Evolutionary conservation across 2,797 vertebrate genomes (phyloP).

Genomic region (Dallia pectoralis): DNA sequence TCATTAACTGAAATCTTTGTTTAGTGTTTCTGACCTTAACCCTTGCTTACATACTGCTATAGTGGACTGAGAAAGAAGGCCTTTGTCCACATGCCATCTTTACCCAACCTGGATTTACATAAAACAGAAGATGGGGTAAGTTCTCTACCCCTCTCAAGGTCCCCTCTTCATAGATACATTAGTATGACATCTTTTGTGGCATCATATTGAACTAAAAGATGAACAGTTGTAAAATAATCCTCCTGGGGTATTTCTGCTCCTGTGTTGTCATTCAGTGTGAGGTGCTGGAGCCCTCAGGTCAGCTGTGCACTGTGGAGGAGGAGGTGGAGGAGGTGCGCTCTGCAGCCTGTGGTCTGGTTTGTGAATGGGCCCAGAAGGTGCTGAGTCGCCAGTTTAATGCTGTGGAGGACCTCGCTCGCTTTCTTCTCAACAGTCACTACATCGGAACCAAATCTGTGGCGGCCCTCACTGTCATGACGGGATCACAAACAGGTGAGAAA

Average conservation of each 20-base stretch:
- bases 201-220: neutral
- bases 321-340: constrained; percentile 91
- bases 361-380: constrained; percentile 99
- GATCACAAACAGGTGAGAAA: constrained; percentile 84
- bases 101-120: constrained; percentile 92
- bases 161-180: neutral
- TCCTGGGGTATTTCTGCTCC: constrained; percentile 8
- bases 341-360: constrained; percentile 94
- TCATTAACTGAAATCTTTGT: neutral
- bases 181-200: neutral
- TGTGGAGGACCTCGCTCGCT: constrained; percentile 93
- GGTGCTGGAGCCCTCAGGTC: constrained; percentile 81
- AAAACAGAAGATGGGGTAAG: constrained; percentile 92
- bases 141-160: neutral
- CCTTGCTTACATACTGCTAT: constrained; percentile 89
- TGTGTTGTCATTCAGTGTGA: constrained; percentile 76
- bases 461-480: constrained; percentile 92
- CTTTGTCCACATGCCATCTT: constrained; percentile 94
- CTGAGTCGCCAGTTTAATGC: constrained; percentile 95
- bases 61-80: constrained; percentile 98
- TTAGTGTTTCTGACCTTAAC: constrained; percentile 78
- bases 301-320: constrained; percentile 85
- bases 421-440: constrained; percentile 97
- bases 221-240: neutral
- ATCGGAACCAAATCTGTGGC: constrained; percentile 97